Evolutionary conservation across 2,797 vertebrate species (phyloP), one percentile per base, ranked within the genome.

Genomic region (Dermochelys coriacea): DNA sequence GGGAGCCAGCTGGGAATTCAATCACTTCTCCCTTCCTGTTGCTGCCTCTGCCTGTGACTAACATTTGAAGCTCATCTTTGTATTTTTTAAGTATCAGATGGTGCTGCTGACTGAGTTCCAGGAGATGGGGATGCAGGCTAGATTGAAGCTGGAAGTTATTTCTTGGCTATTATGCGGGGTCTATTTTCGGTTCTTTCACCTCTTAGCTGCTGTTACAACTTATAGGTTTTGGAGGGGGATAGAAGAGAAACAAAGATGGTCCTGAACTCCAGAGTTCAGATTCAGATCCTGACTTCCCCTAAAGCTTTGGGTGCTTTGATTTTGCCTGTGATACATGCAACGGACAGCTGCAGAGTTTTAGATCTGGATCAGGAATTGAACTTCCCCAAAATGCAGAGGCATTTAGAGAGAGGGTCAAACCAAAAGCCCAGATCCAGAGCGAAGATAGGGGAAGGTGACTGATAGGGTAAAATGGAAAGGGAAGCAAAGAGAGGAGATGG

Each of bases 11-110:
- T 82, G 96, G 88, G 96, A 93, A 91, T 61, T 96, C 94, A 97
- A 90, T 97, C 95, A 97, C 95, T 97, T 85, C 88, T 96, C 85
- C 92, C 92, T 95, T 83, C 86, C 85, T 91, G 79, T 92, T 94
- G 55, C 95, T 88, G 86, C 94, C 94, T 96, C 91, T 0, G 82
- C 88, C 77, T 96, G 82, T 96, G 96, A 97, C 91, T 96, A 95
- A 96, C 95, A 91, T 88, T 96, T 96, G 89, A 71, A 0, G 92
- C 54, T 95, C 81, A 97, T 88, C 92, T 93, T 96, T 93, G 94
- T 93, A 86, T 96, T 95, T 80, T 87, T 96, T 85, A 88, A 87
- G 92, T 90, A 94, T 91, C 84, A 94, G 94, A 90, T 96, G 86
- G 0, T 6, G 37, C 80, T 97, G 96, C 96, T 97, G 96, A 97